phyloP scores from a whole-genome alignment of 2,888 invertebrate genomes.

The Aproaerema taeniolella region DNA sequence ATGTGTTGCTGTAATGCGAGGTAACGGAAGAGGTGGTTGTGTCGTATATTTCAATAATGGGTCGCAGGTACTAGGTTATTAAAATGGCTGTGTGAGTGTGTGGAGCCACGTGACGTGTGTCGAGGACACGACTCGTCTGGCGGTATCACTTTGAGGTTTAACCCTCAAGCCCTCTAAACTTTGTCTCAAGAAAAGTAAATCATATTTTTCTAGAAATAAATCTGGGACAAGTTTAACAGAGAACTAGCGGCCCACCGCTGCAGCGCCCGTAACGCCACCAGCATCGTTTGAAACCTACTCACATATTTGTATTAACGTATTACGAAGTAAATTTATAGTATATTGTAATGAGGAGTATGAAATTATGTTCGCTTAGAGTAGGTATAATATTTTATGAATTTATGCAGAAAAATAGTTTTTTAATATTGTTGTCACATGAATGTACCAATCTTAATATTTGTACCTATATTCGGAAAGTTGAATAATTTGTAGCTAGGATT shows the following conservation, averaged over 20 bases:
- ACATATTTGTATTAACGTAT: conserved; percentile 65
- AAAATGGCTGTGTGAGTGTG: conserved; percentile 57
- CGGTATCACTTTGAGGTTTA: too few species aligned
- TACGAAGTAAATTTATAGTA: conserved; percentile 67
- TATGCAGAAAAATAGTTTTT: conserved; percentile 76
- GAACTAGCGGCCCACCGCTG: too few species aligned
- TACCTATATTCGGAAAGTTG: conserved; percentile 77
- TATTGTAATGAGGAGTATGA: conserved; percentile 64
- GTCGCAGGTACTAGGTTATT: not conserved
- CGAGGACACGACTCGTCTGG: too few species aligned
- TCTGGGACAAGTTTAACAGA: too few species aligned
- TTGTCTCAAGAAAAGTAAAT: too few species aligned
- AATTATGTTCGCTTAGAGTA: conserved; percentile 72
- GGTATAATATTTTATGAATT: conserved; percentile 74
- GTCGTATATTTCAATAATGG: too few species aligned
- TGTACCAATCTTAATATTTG: conserved; percentile 76
- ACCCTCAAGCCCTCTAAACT: too few species aligned
- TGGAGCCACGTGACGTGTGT: conserved; percentile 16
- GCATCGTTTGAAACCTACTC: conserved; percentile 28
- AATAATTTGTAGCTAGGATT: conserved; percentile 75
- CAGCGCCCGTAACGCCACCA: conserved; percentile 17
- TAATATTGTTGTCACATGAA: conserved; percentile 77
- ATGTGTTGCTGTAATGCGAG: too few species aligned
- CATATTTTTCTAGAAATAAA: too few species aligned
- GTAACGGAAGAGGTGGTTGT: too few species aligned